Percentiles rank a stretch among this genome's conserved stretches.
phyloP scores from a whole-genome alignment of 2,113 vertebrate species.

The Isichthys henryi region DNA sequence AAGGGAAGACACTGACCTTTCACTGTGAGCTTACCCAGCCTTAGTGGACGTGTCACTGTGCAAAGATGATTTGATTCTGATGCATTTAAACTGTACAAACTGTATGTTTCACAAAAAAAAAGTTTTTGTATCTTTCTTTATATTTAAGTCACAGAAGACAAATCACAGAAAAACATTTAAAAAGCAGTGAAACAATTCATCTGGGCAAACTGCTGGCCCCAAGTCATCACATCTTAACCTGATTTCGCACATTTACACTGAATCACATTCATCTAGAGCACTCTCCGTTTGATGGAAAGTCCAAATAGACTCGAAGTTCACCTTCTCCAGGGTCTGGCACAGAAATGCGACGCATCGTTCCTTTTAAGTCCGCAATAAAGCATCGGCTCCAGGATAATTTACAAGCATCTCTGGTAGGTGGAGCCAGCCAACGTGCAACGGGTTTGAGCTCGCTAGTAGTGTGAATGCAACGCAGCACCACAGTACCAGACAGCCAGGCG shows the following conservation, averaged over 20 bases:
- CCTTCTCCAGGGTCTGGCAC: neutral
- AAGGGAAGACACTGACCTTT: neutral
- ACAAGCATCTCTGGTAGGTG: no score
- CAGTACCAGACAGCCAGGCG: neutral
- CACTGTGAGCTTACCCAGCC: neutral
- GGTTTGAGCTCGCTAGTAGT: neutral
- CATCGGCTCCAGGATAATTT: no score
- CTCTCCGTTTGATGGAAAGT: neutral
- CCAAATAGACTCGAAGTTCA: neutral
- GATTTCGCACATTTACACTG: neutral
- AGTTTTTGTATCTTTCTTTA: neutral
- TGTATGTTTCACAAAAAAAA: neutral
- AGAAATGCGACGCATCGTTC: neutral
- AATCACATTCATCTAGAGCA: neutral
- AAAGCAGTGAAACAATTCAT: neutral
- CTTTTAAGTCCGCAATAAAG: neutral
- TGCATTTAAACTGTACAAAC: neutral
- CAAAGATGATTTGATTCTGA: neutral
- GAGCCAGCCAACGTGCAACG: no score
- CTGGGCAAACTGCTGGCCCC: neutral
- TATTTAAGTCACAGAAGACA: neutral
- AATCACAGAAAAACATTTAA: neutral
- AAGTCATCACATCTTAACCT: neutral
- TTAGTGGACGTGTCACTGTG: neutral
- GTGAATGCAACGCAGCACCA: neutral